Evolutionary conservation across 2,113 vertebrate species (phyloP), one percentile per base, ranked within the genome.

Genomic region (Patagioenas fasciata): DNA sequence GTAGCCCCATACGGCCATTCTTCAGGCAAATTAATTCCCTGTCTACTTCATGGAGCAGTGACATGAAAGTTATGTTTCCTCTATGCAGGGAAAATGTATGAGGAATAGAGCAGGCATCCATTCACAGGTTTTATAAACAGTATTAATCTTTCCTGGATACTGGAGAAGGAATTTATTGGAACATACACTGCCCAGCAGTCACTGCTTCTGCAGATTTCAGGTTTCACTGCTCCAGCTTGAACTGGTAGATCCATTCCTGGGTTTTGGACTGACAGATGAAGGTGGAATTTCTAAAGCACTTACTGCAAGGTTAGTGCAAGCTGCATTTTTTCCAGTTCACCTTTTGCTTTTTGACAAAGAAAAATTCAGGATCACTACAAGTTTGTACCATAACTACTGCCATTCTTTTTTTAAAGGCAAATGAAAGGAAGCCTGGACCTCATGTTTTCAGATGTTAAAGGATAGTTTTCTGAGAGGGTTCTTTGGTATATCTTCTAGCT

Each of bases 211-310:
- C 11, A 67, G 24, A 65, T 65, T 81, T 53, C 36, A 72, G 12
- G 23, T 42, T 91, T 53, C 10, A 10, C 11, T 38, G 2, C 36
- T 54, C 11, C 23, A 53, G 2, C 20, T 60, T 50, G 23, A 85
- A 32, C 12, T 73, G 17, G 17, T 44, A 60, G 31, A 58, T 54
- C 23, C 1, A 4, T 54, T 42, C 34, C 25, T 21, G 16, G 5
- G 2, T 48, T 79, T 73, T 38, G 13, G 20, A 56, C 21, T 10
- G 6, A 50, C 17, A 69, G 0, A 0, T 40, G 17, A 18, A 60
- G 13, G 44, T 56, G 10, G 25, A 65, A 85, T 89, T 40, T 79
- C 13, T 65, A 44, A 73, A 88, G 44, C 2, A 15, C 9, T 28
- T 53, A n/a, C 18, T 72, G 12, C 6, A 84, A 51, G 25, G 2